Base-by-base conservation (phyloP, 1,140 invertebrate genomes). In the Drosophila miranda region DNA sequence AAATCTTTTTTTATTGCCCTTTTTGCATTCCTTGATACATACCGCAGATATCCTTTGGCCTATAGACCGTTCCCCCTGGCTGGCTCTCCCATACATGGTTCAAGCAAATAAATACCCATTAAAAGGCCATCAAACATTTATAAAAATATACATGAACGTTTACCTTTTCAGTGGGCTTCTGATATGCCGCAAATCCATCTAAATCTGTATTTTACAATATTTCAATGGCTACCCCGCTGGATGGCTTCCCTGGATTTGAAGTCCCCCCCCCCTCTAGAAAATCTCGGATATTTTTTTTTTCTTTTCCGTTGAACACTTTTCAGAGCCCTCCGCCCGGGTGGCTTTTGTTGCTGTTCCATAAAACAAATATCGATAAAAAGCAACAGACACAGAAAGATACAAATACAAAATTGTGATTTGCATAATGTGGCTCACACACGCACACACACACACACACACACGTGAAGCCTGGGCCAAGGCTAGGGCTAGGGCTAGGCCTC, bases 321-420 rank as follows among this genome's bases (percentile, higher is more conserved):
- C 43, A 16, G 67, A 48, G 41, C 3, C 3, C 23, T 5, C 23
- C 4, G 26, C 28, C 48, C 45, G 9, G 23, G 38, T 19, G 14
- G 14, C 23, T 43, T 46, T 57, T 45, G 52, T 60, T 57, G 30
- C 64, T 62, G 21, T 48, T 54, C 43, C 78, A 79, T 86, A 80
- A 86, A 84, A 62, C 72, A 86, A 86, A 86, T 86, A 78, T 59
- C 77, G 56, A 74, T 84, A 86, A 84, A 84, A 86, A 81, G 77
- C 73, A 84, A 87, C 77, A 87, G 77, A 86, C 84, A 86, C 84
- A 81, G 77, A 77, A 53, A 38, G 56, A 75, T 60, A 67, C 60
- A 67, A 75, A 75, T 66, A 74, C 53, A 53, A 61, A 68, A 74
- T 70, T 58, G 44, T 69, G 78, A 86, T 86, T 86, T 86, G 82